phyloP scores from a whole-genome alignment of 1,140 invertebrate genomes.

The Diorhabda sublineata region DNA sequence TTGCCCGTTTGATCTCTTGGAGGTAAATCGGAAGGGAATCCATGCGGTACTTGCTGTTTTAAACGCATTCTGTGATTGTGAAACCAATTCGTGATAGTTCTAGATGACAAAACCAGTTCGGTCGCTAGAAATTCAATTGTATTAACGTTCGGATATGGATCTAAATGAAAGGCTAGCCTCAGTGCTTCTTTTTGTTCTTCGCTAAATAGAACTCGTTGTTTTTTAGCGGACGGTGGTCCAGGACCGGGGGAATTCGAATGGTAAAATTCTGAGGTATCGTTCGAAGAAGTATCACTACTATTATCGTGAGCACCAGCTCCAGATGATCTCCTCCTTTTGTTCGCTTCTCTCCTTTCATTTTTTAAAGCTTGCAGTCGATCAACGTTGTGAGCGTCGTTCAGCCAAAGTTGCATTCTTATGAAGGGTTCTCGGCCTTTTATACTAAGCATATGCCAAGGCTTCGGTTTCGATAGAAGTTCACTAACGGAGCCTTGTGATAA shows the following conservation, averaged over 20 bases:
- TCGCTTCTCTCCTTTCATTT: constrained; percentile 84
- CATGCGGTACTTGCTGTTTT: constrained; percentile 83
- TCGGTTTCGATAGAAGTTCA: constrained; percentile 94
- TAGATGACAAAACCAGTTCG: constrained; percentile 85
- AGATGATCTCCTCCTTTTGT: constrained; percentile 76
- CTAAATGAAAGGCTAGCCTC: constrained; percentile 85
- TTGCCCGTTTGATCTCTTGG: constrained; percentile 60
- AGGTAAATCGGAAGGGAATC: constrained; percentile 63
- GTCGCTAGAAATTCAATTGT: constrained; percentile 93
- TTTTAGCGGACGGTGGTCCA: constrained; percentile 76
- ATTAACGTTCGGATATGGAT: constrained; percentile 92
- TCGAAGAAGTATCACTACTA: constrained; percentile 79
- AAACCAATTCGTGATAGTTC: constrained; percentile 95
- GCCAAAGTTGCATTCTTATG: constrained; percentile 96
- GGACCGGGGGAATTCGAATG: constrained; percentile 78
- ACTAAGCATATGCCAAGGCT: constrained; percentile 98
- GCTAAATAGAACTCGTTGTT: constrained; percentile 90
- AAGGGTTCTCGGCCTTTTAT: constrained; percentile 98
- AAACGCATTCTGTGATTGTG: constrained; percentile 98
- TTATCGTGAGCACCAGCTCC: constrained; percentile 76
- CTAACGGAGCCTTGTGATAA: constrained; percentile 96
- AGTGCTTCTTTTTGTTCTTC: constrained; percentile 98
- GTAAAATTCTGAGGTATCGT: constrained; percentile 85
- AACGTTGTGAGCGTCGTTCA: constrained; percentile 90
- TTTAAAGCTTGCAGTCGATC: constrained; percentile 82